Evolutionary conservation across 2,113 vertebrate species (phyloP), one percentile per base, ranked within the genome.

Genomic region (Forbesichthys agassizii): DNA sequence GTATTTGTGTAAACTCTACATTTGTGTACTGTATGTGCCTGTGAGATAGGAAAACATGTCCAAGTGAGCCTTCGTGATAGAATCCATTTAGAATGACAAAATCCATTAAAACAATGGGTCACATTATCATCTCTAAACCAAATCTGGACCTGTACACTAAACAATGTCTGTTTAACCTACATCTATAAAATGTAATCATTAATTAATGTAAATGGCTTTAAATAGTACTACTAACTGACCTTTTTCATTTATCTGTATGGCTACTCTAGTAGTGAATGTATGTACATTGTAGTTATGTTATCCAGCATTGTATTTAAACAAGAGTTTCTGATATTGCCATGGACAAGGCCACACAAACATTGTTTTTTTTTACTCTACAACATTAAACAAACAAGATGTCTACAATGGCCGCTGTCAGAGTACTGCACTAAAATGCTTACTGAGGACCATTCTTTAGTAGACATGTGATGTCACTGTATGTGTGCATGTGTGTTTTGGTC

Each of bases 101-200:
- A 72, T 77, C 42, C 69, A 70, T 76, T 48, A 52, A 65, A 82
- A 73, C 67, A 6, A 75, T 82, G 61, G 59, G 71, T 62, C 62
- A 71, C 60, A 80, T 66, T 63, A 73, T 74, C n/a, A 76, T 68
- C 33, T 75, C 81, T 63, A 51, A 81, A 76, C 69, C 71, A 81
- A 75, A 81, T 82, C 46, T 16, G 16, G 52, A 62, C 1, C 11
- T 9, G 1, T 47, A 16, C 54, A 46, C 51, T 42, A 33, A 16
- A 55, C 33, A 51, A 33, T 16, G 10, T 18, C n/a, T 33, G 3
- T 51, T 51, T 11, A 8, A 7, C 11, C 18, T 64, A 42, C 64
- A 64, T 51, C 68, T 68, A 68, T 73, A 68, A 77, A 68, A 83
- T 83, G 12, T 27, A 74, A 86, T 86, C 73, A 80, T 70, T 64